These are phyloP conservation scores for Drosophila antonietae DNA, from an alignment of 2,888 invertebrate genomes.

Conservation along the genomic window DNA sequence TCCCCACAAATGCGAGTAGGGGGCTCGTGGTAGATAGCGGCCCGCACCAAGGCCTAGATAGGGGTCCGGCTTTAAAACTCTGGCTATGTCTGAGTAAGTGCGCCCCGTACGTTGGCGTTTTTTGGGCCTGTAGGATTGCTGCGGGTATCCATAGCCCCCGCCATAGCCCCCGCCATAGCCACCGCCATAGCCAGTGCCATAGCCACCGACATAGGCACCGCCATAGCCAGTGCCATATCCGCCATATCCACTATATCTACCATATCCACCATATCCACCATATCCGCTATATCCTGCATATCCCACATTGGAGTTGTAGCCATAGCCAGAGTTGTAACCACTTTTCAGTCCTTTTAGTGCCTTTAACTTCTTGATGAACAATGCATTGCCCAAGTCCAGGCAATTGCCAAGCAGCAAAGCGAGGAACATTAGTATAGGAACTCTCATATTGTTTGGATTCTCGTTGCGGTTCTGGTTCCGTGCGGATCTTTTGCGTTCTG, in stretches of 20 bases:
- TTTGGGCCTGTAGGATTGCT: not conserved
- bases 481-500: conserved; percentile 49
- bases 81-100: conserved; percentile 89
- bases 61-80: conserved; percentile 87
- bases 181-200: not conserved
- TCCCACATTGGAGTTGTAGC: not conserved
- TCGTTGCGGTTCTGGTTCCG: conserved; percentile 19
- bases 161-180: not conserved
- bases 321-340: conserved; percentile 5
- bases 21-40: conserved; percentile 86
- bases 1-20: conserved; percentile 85
- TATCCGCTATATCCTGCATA: conserved; percentile 23
- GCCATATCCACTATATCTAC: conserved; percentile 1
- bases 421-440: conserved; percentile 27
- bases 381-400: conserved; percentile 41
- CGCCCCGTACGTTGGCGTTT: conserved; percentile 82
- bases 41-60: conserved; percentile 85
- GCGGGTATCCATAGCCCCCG: conserved; percentile 8
- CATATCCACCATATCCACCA: conserved; percentile 21
- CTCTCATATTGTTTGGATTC: conserved; percentile 35
- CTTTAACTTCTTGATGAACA: conserved; percentile 64
- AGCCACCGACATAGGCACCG: not conserved
- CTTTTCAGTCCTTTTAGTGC: conserved; percentile 16
- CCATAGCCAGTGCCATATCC: not conserved
- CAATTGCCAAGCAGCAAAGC: conserved; percentile 37